phyloP scores from a whole-genome alignment of 2,113 vertebrate species.

The Mungos mungo region DNA sequence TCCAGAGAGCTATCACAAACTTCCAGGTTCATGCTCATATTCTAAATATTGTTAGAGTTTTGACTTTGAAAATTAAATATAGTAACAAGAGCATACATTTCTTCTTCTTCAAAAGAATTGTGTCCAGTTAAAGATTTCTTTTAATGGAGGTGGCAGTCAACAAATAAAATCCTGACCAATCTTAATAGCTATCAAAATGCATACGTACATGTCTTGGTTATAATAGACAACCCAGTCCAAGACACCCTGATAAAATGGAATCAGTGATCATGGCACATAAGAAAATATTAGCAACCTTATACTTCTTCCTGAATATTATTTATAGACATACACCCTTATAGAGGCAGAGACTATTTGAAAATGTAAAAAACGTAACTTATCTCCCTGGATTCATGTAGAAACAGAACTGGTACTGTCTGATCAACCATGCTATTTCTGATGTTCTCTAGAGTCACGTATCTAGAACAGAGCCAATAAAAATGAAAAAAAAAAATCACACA shows the following conservation, averaged over 20 bases:
- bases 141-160: not conserved
- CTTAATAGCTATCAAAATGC: not conserved
- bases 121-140: not conserved
- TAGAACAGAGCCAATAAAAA: slow-evolving; percentile 42
- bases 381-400: not conserved
- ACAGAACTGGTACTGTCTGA: not conserved
- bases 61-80: not conserved
- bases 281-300: not conserved
- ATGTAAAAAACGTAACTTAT: not conserved
- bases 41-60: not conserved
- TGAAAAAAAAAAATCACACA: not conserved
- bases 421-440: slow-evolving; percentile 24
- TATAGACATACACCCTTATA: not conserved
- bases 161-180: not conserved
- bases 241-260: not conserved
- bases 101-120: not conserved
- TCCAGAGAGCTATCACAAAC: not conserved
- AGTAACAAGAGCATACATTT: not conserved
- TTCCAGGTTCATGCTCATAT: not conserved
- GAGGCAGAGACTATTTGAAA: not conserved
- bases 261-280: not conserved
- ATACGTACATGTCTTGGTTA: not conserved
- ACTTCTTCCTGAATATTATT: slow-evolving; percentile 7
- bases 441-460: not conserved
- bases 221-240: not conserved